phyloP scores from a whole-genome alignment of 2,888 invertebrate species.

The Formica aserva region DNA sequence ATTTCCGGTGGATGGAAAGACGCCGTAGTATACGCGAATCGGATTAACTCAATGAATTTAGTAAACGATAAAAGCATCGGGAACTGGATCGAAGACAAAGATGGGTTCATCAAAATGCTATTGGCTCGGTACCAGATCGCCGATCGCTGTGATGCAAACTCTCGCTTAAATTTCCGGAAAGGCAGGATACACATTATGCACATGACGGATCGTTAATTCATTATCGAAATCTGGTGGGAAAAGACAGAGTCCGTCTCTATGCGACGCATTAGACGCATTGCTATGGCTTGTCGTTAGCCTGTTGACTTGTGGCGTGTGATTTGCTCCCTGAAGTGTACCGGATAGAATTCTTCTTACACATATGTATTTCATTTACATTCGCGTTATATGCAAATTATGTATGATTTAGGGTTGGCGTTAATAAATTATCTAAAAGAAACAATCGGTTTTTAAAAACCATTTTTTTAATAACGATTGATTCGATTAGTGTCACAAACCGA shows the following conservation, averaged over 20 bases:
- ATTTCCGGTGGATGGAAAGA: background rate
- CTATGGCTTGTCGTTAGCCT: constrained; percentile 18
- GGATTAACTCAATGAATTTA: constrained; percentile 56
- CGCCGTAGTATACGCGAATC: background rate
- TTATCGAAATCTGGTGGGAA: constrained; percentile 25
- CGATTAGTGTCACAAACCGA: background rate
- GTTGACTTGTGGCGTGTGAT: constrained; percentile 6
- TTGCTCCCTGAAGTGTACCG: constrained; percentile 16
- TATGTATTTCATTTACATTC: constrained; percentile 24
- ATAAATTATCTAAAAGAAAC: background rate
- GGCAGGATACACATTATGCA: constrained; percentile 1
- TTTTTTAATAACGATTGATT: background rate
- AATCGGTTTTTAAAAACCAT: background rate
- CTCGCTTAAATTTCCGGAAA: constrained; percentile 23
- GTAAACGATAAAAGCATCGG: constrained; percentile 42
- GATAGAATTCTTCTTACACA: constrained; percentile 3
- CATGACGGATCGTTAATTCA: constrained; percentile 41
- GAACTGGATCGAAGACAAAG: constrained; percentile 57
- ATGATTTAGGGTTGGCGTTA: background rate
- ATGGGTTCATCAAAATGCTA: constrained; percentile 64
- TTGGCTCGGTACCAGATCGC: constrained; percentile 56
- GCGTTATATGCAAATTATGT: background rate
- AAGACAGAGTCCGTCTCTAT: background rate
- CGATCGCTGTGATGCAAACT: constrained; percentile 34
- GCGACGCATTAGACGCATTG: constrained; percentile 32